A percentile compares a stretch with the other conserved stretches of the same genome.
Conservation (phyloP, 2,113 vertebrate genomes). For the Crotalus horridus region DNA sequence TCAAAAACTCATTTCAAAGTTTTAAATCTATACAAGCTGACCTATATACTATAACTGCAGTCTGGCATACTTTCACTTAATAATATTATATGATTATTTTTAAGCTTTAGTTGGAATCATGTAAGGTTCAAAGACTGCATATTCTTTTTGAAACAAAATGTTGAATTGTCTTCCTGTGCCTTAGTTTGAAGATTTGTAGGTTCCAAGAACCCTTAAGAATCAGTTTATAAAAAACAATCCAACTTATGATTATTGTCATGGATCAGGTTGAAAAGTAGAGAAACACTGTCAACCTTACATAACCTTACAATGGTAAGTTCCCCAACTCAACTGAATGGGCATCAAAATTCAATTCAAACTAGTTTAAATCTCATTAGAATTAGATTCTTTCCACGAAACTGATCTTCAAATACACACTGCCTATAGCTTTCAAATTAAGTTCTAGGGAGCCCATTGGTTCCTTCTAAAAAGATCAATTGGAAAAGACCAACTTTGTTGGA, state of each 20-base stretch:
- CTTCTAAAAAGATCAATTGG: not conserved
- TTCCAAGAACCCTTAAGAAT: not conserved
- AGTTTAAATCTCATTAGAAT: not conserved
- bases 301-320: not conserved
- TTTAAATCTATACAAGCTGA: not conserved
- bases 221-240: not conserved
- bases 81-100: not conserved
- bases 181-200: not conserved
- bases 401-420: not conserved
- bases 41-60: not conserved
- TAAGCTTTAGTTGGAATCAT: not conserved
- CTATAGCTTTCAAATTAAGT: not conserved
- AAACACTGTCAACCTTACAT: not conserved
- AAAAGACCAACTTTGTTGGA: not conserved
- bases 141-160: not conserved
- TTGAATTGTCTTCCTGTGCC: not conserved
- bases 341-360: not conserved
- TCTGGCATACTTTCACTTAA: not conserved
- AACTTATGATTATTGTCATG: not conserved
- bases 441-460: not conserved
- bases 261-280: not conserved
- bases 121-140: not conserved
- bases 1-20: not conserved
- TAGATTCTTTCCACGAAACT: not conserved
- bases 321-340: not conserved